Conservation (phyloP, 2,797 vertebrate genomes). For the Tapera naevia region DNA sequence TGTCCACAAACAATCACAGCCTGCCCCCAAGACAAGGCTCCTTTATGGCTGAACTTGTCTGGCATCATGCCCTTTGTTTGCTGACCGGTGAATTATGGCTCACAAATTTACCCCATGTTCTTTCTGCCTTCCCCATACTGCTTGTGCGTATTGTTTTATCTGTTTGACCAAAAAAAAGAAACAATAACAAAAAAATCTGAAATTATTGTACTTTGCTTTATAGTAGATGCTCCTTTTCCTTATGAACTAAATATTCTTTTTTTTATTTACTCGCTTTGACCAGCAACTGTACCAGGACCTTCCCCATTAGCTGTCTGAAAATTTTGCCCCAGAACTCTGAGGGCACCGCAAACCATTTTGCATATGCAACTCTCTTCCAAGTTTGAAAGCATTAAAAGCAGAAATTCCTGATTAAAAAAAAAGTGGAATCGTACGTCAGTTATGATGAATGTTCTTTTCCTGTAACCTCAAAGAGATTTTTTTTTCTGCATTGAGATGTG, state of each 20-base stretch:
- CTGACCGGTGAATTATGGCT: constrained; percentile 21
- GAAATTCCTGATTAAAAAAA: not conserved
- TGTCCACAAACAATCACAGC: constrained; percentile 30
- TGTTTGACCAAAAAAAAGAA: not conserved
- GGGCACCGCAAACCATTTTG: not conserved
- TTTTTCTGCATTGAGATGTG: not conserved
- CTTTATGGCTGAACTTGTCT: constrained; percentile 29
- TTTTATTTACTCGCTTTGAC: not conserved
- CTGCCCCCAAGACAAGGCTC: constrained; percentile 22
- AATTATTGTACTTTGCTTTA: not conserved
- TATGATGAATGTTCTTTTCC: not conserved
- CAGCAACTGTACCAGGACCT: not conserved
- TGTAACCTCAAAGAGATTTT: not conserved
- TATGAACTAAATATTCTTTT: not conserved
- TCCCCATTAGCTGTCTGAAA: not conserved
- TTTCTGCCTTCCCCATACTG: not conserved
- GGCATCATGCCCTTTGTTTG: constrained; percentile 33
- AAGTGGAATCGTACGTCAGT: not conserved
- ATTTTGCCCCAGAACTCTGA: not conserved
- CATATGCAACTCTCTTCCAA: not conserved
- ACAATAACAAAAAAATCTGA: not conserved
- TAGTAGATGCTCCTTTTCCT: not conserved
- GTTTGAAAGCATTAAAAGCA: not conserved
- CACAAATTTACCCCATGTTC: not conserved
- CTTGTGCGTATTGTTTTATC: constrained; percentile 1